A percentile compares a stretch with the other conserved stretches of the same genome.
Conservation (phyloP, 2,888 invertebrate species). For the Phyllotreta cruciferae region DNA sequence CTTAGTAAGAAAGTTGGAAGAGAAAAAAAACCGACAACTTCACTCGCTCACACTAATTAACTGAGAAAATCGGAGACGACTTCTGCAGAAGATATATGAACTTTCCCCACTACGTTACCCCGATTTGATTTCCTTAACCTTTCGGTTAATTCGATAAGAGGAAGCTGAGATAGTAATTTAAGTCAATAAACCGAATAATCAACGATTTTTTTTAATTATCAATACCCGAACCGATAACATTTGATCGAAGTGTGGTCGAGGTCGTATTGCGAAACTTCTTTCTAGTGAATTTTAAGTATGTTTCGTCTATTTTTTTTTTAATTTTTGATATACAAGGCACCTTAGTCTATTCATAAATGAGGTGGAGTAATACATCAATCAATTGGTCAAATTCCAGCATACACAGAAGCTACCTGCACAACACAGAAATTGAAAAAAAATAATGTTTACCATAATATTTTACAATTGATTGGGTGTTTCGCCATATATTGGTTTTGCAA, state of each 20-base stretch:
- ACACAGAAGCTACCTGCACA: no score
- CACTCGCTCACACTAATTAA: neutral
- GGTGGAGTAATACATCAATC: no score
- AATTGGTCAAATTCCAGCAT: no score
- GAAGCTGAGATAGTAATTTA: slow-evolving; percentile 11
- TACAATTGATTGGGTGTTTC: no score
- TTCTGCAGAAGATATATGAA: slow-evolving; percentile 9
- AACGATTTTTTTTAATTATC: slow-evolving; percentile 9
- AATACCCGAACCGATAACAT: slow-evolving; percentile 14
- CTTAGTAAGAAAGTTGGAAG: slow-evolving; percentile 3
- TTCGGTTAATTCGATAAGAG: slow-evolving; percentile 17
- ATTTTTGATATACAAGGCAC: neutral
- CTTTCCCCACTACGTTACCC: slow-evolving; percentile 11
- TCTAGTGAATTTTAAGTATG: neutral
- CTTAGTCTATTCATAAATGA: no score
- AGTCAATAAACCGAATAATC: slow-evolving; percentile 19
- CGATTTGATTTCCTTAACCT: slow-evolving; percentile 20
- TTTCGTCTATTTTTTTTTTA: no score
- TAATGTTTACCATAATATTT: no score
- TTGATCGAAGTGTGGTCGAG: slow-evolving; percentile 4
- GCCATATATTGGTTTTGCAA: no score
- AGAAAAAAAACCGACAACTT: slow-evolving; percentile 16
- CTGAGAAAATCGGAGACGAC: neutral
- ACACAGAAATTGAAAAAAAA: no score
- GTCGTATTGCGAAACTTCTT: neutral